Percentiles rank a stretch among this genome's conserved stretches.
These are phyloP conservation scores for Phyllopteryx taeniolatus DNA, from an alignment of 2,113 vertebrate genomes.

Conservation along the genomic window DNA sequence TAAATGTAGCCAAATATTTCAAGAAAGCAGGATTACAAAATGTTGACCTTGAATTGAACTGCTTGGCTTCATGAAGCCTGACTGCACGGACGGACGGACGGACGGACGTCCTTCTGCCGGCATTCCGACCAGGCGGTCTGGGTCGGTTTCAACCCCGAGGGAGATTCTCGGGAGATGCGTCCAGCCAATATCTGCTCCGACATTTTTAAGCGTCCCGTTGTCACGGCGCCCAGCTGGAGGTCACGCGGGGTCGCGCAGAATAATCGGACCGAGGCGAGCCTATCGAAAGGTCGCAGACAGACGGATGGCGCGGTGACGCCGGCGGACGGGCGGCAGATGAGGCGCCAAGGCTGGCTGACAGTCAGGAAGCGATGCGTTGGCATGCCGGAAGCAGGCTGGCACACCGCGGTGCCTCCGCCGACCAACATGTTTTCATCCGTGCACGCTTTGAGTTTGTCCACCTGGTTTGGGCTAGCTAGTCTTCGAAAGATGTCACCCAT, in stretches of 20 bases:
- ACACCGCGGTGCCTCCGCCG: background rate
- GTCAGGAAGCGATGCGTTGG: background rate
- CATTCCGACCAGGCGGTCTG: conserved; percentile 45
- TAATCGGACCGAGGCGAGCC: conserved; percentile 34
- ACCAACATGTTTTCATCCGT: background rate
- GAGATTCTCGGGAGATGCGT: conserved; percentile 45
- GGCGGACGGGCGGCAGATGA: conserved; percentile 20
- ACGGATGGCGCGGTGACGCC: conserved; percentile 23
- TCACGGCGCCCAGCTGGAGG: conserved; percentile 64
- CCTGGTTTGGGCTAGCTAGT: background rate
- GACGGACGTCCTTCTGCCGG: conserved; percentile 22
- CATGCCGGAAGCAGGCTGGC: background rate
- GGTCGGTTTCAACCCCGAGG: conserved; percentile 54
- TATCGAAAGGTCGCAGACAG: conserved; percentile 20
- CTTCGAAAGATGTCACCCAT: too few relatives aligned
- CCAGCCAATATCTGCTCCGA: conserved; percentile 68
- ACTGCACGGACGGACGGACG: background rate
- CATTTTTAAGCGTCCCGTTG: conserved; percentile 66
- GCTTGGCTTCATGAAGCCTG: background rate
- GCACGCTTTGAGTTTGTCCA: background rate
- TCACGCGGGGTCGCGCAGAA: conserved; percentile 57
- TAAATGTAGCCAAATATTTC: background rate
- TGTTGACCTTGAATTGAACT: background rate
- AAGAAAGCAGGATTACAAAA: background rate
- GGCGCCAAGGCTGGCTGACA: background rate